phyloP scores from a whole-genome alignment of 2,888 invertebrate genomes.

The Alviniconcha strummeri region DNA sequence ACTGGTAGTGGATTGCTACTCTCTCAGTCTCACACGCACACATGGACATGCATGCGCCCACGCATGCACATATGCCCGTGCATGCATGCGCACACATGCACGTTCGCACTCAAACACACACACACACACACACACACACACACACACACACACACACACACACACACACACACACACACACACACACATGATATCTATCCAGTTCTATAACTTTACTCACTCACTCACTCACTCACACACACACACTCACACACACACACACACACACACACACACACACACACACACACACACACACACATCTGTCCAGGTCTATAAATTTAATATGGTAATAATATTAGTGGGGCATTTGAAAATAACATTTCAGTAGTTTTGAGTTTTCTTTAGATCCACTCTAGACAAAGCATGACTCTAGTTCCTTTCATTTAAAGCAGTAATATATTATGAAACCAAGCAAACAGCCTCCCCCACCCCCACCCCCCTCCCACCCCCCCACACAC shows the following conservation, averaged over 20 bases:
- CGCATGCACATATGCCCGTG: neutral
- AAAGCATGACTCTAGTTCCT: neutral
- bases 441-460: neutral
- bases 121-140: conserved; percentile 19
- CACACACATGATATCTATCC: neutral
- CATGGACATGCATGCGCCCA: neutral
- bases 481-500: neutral
- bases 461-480: neutral
- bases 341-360: neutral
- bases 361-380: too few relatives aligned
- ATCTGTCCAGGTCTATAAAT: neutral
- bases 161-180: conserved; percentile 8
- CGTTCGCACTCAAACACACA: conserved; percentile 13
- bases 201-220: neutral
- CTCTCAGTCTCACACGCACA: neutral
- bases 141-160: conserved; percentile 18
- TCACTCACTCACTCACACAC: neutral
- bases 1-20: neutral
- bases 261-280: conserved; percentile 13
- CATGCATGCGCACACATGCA: neutral
- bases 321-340: neutral
- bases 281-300: neutral
- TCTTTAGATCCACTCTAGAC: too few relatives aligned
- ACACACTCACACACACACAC: conserved; percentile 15
- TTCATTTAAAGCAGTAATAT: neutral